These are phyloP conservation scores for Acanthis flammea DNA, from an alignment of 2,797 vertebrate species.

Conservation along the genomic window DNA sequence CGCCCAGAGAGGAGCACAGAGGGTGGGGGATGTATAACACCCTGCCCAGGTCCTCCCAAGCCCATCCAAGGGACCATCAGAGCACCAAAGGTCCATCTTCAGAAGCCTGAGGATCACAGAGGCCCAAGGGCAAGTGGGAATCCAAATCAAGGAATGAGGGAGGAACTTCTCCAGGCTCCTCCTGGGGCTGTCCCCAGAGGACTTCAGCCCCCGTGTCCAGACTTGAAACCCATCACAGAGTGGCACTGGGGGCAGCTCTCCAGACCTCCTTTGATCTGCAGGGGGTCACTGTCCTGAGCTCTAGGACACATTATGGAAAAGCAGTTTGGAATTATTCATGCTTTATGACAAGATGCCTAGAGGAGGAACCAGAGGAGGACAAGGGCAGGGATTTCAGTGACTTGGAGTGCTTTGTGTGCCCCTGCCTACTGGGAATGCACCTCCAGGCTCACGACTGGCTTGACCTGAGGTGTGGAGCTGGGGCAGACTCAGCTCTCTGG, in stretches of 20 bases:
- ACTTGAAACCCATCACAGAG: not conserved
- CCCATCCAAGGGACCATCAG: not conserved
- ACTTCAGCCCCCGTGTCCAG: not conserved
- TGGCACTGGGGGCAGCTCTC: not conserved
- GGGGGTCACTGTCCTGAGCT: not conserved
- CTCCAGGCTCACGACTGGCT: not conserved
- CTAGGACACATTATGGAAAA: not conserved
- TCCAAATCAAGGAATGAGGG: not conserved
- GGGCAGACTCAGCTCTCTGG: rapidly evolving
- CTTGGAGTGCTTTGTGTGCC: not conserved
- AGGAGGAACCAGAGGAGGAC: not conserved
- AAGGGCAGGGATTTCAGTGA: not conserved
- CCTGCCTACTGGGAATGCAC: not conserved
- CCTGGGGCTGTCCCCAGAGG: not conserved
- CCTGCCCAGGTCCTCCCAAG: not conserved
- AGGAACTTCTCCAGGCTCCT: not conserved
- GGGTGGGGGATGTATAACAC: rapidly evolving
- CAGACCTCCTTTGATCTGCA: not conserved
- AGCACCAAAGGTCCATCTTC: not conserved
- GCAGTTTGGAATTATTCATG: not conserved
- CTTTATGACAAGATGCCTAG: not conserved
- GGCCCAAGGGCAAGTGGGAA: not conserved
- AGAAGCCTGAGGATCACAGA: not conserved
- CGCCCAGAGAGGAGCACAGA: not conserved
- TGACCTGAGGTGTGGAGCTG: not conserved